phyloP scores from a whole-genome alignment of 2,113 vertebrate genomes.

The Uria lomvia region DNA sequence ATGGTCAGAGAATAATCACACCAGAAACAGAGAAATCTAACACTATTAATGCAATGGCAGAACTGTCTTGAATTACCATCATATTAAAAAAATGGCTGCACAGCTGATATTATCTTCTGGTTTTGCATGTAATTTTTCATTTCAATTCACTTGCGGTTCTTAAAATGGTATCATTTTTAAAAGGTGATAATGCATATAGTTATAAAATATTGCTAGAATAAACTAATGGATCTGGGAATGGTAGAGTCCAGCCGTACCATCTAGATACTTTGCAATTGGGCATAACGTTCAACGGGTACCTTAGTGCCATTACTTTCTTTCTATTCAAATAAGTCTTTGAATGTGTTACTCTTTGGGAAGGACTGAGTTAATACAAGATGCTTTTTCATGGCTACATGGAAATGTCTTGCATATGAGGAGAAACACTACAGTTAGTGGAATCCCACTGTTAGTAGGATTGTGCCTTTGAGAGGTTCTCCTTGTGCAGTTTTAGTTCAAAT shows the following conservation, averaged over 20 bases:
- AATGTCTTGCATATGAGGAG: background rate
- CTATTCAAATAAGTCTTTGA: background rate
- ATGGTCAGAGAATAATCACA: background rate
- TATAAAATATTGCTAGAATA: background rate
- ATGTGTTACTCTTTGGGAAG: background rate
- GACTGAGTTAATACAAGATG: constrained; percentile 31
- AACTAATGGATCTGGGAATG: background rate
- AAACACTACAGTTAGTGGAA: background rate
- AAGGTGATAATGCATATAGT: background rate
- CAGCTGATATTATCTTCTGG: background rate
- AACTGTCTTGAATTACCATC: background rate
- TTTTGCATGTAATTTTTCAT: background rate
- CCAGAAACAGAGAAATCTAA: background rate
- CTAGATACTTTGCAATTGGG: background rate
- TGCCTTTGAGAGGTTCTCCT: constrained; percentile 16
- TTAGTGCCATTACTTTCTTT: background rate
- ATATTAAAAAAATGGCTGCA: background rate
- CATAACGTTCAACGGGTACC: background rate
- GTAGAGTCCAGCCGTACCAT: background rate
- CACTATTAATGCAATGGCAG: background rate
- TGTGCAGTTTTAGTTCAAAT: background rate
- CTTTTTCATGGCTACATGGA: background rate
- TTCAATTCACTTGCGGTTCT: background rate
- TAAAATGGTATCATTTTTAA: background rate
- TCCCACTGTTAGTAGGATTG: background rate